Evolutionary conservation across 2,113 vertebrate genomes (phyloP).

Genomic region (Phylloscopus trochilus): DNA sequence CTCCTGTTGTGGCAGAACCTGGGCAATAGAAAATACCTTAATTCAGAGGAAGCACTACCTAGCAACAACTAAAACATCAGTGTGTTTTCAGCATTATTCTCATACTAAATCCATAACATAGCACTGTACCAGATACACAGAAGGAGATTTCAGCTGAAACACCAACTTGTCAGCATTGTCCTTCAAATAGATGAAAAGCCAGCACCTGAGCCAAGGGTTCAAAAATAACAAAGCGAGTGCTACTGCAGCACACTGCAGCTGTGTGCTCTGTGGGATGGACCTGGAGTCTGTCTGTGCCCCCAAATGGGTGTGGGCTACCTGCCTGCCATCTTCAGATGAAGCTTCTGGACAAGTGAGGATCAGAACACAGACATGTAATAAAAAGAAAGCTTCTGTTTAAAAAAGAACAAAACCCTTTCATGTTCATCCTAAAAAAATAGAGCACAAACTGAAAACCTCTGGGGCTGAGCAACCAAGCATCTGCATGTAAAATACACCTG

Average conservation of each 20-base stretch:
- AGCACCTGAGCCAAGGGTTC: background rate
- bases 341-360: background rate
- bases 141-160: background rate
- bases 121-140: background rate
- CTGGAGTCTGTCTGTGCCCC: background rate
- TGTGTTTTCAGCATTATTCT: background rate
- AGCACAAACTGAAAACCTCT: background rate
- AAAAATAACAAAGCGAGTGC: background rate
- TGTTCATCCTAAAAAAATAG: background rate
- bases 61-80: background rate
- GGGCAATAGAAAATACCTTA: background rate
- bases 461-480: background rate
- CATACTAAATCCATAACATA: background rate
- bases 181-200: background rate
- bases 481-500: background rate
- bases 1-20: background rate
- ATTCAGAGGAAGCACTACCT: background rate
- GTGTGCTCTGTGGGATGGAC: background rate
- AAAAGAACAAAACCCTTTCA: background rate
- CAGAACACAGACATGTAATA: background rate
- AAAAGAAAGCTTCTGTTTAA: background rate
- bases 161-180: background rate
- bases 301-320: background rate
- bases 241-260: background rate
- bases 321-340: background rate